A percentile compares a stretch with the other conserved stretches of the same genome.
Evolutionary conservation across 2,113 vertebrate species (phyloP).

Genomic region (Indicator indicator): DNA sequence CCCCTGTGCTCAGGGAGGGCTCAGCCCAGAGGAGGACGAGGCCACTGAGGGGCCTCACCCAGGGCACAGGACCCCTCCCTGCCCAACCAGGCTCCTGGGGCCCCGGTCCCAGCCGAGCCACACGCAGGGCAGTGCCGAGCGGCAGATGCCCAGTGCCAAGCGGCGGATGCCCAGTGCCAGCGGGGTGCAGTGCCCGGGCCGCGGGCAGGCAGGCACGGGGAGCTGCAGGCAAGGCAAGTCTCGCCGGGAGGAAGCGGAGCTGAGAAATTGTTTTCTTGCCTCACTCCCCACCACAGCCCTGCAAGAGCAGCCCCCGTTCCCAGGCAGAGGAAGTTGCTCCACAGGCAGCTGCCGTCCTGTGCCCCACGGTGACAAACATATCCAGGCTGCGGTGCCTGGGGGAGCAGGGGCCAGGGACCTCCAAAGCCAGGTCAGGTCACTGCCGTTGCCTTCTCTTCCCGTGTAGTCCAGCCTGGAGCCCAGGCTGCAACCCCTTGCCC

Average conservation of each 20-base stretch:
- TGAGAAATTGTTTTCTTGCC: constrained; percentile 25
- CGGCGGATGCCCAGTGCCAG: accelerated
- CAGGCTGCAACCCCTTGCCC: not conserved
- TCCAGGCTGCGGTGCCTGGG: not conserved
- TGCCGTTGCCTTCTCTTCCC: no score
- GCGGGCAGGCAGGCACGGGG: accelerated
- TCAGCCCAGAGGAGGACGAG: not conserved
- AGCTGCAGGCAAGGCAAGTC: accelerated
- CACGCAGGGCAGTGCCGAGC: accelerated
- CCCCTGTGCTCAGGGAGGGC: not conserved
- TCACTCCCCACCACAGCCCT: not conserved
- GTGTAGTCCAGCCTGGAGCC: not conserved
- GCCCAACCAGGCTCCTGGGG: accelerated
- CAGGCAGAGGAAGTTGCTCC: constrained; percentile 19
- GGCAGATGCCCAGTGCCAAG: accelerated
- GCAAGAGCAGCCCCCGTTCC: not conserved
- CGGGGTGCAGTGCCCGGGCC: accelerated
- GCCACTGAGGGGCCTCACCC: not conserved
- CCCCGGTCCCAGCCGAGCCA: accelerated
- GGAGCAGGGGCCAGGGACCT: not conserved
- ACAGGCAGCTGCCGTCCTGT: not conserved
- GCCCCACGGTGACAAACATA: accelerated
- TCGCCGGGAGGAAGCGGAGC: not conserved
- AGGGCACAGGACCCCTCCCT: accelerated
- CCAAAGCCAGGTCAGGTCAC: not conserved